A percentile compares a stretch with the other conserved stretches of the same genome.
phyloP scores from a whole-genome alignment of 2,888 invertebrate genomes.

The Chrysomela aeneicollis region DNA sequence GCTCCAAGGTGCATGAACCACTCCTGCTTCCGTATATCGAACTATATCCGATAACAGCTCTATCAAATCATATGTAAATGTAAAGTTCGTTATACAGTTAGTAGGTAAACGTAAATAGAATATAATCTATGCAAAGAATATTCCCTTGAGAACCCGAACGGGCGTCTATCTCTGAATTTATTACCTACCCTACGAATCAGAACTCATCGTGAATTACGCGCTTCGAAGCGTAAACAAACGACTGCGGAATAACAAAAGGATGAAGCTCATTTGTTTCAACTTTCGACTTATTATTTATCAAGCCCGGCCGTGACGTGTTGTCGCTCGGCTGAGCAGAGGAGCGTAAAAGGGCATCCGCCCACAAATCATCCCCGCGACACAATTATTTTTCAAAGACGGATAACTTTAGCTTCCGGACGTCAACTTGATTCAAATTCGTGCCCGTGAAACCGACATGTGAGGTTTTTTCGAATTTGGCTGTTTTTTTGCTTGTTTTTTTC shows the following conservation, averaged over 20 bases:
- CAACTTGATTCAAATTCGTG: not conserved
- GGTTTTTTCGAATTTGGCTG: too few species aligned
- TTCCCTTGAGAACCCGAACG: too few species aligned
- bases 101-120: too few species aligned
- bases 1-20: too few species aligned
- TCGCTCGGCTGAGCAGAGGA: slow-evolving; percentile 10
- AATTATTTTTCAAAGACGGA: not conserved
- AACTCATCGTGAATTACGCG: not conserved
- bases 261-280: slow-evolving; percentile 13
- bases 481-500: too few species aligned
- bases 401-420: not conserved
- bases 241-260: slow-evolving; percentile 14
- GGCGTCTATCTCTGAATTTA: too few species aligned
- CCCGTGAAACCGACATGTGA: not conserved
- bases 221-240: slow-evolving; percentile 1
- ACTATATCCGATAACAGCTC: too few species aligned
- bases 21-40: too few species aligned
- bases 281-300: slow-evolving; percentile 12
- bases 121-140: too few species aligned
- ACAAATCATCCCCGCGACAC: slow-evolving; percentile 23
- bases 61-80: too few species aligned
- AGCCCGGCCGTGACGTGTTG: slow-evolving; percentile 17
- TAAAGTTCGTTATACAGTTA: too few species aligned
- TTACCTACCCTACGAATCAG: too few species aligned
- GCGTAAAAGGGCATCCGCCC: slow-evolving; percentile 19